Percentiles rank a stretch among this genome's conserved stretches.
Evolutionary conservation across 2,113 vertebrate genomes (phyloP).

Genomic region (Oriolus oriolus): DNA sequence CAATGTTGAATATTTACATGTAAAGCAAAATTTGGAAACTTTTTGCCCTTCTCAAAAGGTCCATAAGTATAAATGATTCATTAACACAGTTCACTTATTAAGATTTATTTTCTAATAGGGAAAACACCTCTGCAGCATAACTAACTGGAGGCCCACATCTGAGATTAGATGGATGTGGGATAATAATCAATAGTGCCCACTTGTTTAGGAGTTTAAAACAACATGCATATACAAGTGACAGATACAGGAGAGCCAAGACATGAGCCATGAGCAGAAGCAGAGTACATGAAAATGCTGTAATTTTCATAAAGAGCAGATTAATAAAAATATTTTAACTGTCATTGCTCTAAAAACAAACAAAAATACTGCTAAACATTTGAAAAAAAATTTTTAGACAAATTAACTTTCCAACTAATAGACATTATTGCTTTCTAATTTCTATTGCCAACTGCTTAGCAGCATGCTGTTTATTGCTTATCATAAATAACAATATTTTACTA

Average conservation of each 20-base stretch:
- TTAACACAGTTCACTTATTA: neutral
- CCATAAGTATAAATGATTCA: neutral
- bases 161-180: neutral
- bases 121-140: neutral
- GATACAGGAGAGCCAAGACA: neutral
- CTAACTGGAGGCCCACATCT: neutral
- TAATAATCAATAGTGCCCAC: neutral
- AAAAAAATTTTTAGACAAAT: neutral
- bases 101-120: neutral
- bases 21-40: neutral
- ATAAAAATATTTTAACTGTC: neutral
- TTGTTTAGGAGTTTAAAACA: neutral
- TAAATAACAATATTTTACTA: conserved; percentile 61
- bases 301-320: neutral
- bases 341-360: neutral
- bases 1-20: neutral
- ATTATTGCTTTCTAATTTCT: conserved; percentile 42
- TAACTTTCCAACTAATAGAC: conserved; percentile 28
- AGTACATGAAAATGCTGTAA: neutral
- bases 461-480: conserved; percentile 34
- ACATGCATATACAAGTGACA: neutral
- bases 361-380: neutral
- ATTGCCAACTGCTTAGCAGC: conserved; percentile 40
- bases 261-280: neutral
- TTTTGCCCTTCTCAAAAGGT: neutral